Evolutionary conservation across 2,113 vertebrate genomes (phyloP).

Genomic region (Euleptes europaea): DNA sequence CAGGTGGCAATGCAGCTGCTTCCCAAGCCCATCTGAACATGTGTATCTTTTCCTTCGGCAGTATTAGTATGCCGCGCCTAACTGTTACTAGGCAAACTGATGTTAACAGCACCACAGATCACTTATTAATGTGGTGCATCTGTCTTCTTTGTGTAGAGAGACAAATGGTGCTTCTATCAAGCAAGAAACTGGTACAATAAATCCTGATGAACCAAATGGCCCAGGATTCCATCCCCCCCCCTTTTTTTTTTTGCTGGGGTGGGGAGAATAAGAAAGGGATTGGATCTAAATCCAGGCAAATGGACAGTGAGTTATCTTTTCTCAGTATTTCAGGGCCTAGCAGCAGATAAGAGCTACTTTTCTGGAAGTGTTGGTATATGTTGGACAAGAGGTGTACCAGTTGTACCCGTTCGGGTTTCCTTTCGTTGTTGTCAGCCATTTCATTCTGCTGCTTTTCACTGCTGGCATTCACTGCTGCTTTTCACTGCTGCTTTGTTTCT

Average conservation of each 20-base stretch:
- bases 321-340: neutral
- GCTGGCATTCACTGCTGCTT: too few relatives aligned
- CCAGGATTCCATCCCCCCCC: neutral
- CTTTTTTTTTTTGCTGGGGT: neutral
- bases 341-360: neutral
- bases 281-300: slow-evolving; percentile 2
- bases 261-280: neutral
- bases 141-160: slow-evolving; percentile 29
- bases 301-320: neutral
- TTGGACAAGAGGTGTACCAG: neutral
- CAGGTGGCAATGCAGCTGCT: slow-evolving; percentile 35
- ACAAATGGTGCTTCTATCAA: slow-evolving; percentile 10
- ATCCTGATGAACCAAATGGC: slow-evolving; percentile 20
- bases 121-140: slow-evolving; percentile 33
- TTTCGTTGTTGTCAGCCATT: too few relatives aligned
- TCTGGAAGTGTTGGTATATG: neutral
- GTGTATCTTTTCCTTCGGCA: slow-evolving; percentile 11
- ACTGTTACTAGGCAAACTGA: slow-evolving; percentile 31
- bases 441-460: too few relatives aligned
- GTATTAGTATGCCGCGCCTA: slow-evolving; percentile 22
- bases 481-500: too few relatives aligned
- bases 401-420: too few relatives aligned
- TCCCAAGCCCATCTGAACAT: slow-evolving; percentile 4
- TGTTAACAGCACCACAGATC: slow-evolving; percentile 36
- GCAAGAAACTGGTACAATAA: slow-evolving; percentile 17